Evolutionary conservation across 2,797 vertebrate species (phyloP).

Genomic region (Pangasius macronema): DNA sequence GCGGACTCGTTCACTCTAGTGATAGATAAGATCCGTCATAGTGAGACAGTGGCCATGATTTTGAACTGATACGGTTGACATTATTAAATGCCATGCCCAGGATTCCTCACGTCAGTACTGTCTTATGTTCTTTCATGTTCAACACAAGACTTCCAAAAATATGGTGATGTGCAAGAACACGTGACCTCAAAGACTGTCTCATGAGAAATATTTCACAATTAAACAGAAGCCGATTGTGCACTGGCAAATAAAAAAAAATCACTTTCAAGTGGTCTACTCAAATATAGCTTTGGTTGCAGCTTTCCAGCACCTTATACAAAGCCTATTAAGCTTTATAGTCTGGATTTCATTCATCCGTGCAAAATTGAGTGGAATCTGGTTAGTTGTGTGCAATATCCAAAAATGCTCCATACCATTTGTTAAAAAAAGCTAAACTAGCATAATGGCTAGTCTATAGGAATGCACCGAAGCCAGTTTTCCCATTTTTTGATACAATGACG

Average conservation of each 20-base stretch:
- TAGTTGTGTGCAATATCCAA: not conserved
- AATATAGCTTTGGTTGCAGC: not conserved
- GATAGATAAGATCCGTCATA: not conserved
- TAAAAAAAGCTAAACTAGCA: not conserved
- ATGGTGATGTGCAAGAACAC: not conserved
- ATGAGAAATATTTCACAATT: not conserved
- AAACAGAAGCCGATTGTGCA: not conserved
- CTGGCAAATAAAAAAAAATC: not conserved
- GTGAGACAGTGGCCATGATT: too few relatives aligned
- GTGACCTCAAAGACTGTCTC: not conserved
- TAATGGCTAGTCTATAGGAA: not conserved
- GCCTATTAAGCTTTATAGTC: not conserved
- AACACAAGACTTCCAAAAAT: not conserved
- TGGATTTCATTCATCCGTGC: not conserved
- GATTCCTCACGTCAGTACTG: not conserved
- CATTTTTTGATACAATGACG: not conserved
- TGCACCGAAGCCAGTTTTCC: not conserved
- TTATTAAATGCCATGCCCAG: not conserved
- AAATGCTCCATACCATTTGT: not conserved
- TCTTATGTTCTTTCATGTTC: not conserved
- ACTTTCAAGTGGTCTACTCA: not conserved
- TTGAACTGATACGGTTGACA: not conserved
- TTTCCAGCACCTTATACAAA: not conserved
- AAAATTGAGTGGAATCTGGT: not conserved
- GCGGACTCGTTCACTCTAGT: not conserved